These are phyloP conservation scores for Balaenoptera acutorostrata DNA, from an alignment of 2,113 vertebrate species.

Conservation along the genomic window DNA sequence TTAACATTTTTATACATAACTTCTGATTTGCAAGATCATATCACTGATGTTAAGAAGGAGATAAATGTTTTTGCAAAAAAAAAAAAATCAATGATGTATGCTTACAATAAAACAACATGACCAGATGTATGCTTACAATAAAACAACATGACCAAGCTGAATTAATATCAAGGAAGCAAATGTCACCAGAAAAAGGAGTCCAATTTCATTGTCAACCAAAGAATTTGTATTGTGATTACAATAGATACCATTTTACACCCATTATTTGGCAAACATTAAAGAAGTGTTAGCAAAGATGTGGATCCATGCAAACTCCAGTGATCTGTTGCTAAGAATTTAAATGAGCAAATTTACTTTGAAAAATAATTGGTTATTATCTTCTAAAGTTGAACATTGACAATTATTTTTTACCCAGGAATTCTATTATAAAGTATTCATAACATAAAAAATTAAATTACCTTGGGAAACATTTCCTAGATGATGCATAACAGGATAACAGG, in stretches of 20 bases:
- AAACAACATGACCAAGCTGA: not conserved
- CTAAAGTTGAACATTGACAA: not conserved
- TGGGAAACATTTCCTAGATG: not conserved
- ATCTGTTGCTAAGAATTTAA: not conserved
- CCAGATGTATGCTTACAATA: not conserved
- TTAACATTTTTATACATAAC: not conserved
- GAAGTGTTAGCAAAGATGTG: not conserved
- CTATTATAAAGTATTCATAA: not conserved
- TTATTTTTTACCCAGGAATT: not conserved
- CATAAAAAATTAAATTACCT: not conserved
- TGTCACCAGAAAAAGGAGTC: not conserved
- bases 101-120: not conserved
- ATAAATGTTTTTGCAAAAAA: not conserved
- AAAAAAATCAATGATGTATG: not conserved
- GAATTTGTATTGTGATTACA: not conserved
- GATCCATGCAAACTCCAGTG: not conserved
- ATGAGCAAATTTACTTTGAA: not conserved
- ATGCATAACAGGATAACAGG: not conserved
- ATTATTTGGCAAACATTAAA: not conserved
- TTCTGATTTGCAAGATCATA: not conserved
- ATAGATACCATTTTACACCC: not conserved
- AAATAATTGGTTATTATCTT: not conserved
- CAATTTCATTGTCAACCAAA: not conserved
- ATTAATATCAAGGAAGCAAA: not conserved
- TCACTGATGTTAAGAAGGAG: not conserved